Percentiles rank a stretch among this genome's conserved stretches.
phyloP scores from a whole-genome alignment of 2,797 vertebrate species.

The Netta rufina region DNA sequence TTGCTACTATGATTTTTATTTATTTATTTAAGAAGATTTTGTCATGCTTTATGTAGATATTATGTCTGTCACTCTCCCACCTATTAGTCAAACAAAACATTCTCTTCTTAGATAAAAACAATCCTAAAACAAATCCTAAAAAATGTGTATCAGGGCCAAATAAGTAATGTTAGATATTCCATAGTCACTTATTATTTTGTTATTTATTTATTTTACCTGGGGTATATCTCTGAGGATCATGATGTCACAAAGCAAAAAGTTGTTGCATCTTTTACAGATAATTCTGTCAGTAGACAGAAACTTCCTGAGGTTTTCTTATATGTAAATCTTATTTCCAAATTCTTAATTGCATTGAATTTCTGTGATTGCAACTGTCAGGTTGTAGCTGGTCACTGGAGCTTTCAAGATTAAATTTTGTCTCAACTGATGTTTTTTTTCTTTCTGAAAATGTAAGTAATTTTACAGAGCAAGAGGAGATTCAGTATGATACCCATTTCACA shows the following conservation, averaged over 20 bases:
- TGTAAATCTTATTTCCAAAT: not conserved
- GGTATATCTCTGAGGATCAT: not conserved
- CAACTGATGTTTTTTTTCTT: not conserved
- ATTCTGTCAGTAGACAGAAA: not conserved
- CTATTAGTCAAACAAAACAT: not conserved
- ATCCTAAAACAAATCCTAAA: not conserved
- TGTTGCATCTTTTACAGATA: not conserved
- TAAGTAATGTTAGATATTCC: not conserved
- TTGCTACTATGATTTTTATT: not conserved
- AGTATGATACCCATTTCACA: not conserved
- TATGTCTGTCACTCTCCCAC: not conserved
- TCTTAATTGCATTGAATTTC: not conserved
- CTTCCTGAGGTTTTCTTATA: not conserved
- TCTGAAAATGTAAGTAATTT: not conserved
- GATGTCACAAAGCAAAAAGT: not conserved
- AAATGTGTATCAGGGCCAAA: not conserved
- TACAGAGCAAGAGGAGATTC: not conserved
- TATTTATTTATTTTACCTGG: not conserved
- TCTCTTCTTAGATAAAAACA: not conserved
- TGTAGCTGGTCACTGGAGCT: not conserved
- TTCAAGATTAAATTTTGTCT: not conserved
- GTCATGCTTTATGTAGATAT: fast-evolving
- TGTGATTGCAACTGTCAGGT: not conserved
- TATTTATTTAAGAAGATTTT: not conserved
- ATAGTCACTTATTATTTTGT: not conserved